Percentiles rank a stretch among this genome's conserved stretches.
Conservation (phyloP, 2,888 invertebrate genomes). For the Therioaphis trifolii region DNA sequence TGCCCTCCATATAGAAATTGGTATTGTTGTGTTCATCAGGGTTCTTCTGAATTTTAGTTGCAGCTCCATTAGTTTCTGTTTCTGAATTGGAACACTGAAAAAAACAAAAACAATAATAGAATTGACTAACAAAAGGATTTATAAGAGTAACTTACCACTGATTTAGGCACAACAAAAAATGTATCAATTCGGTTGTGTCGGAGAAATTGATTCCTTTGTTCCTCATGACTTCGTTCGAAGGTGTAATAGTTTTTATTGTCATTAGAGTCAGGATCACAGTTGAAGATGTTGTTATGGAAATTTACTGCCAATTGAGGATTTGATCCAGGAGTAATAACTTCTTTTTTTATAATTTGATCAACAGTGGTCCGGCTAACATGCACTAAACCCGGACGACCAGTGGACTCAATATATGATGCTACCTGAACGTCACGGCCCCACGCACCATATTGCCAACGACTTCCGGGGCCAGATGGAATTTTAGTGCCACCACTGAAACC, state of each 20-base stretch:
- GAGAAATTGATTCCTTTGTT: conserved; percentile 8
- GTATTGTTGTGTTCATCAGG: background rate
- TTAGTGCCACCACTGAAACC: conserved; percentile 78
- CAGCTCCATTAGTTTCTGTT: background rate
- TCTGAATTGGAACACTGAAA: conserved; percentile 26
- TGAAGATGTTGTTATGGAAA: background rate
- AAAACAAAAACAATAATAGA: background rate
- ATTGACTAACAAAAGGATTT: background rate
- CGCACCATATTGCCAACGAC: conserved; percentile 88
- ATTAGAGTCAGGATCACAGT: background rate
- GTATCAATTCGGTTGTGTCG: conserved; percentile 11
- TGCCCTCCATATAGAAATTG: background rate
- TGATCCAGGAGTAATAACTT: background rate
- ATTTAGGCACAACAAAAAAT: conserved; percentile 23
- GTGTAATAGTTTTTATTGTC: conserved; percentile 17
- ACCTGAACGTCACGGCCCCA: conserved; percentile 94
- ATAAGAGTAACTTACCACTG: background rate
- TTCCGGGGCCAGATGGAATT: background rate
- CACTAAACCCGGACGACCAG: conserved; percentile 77
- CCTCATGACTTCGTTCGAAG: conserved; percentile 3
- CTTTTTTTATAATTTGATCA: background rate
- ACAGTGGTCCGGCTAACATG: conserved; percentile 29
- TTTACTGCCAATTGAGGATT: background rate
- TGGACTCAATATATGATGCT: conserved; percentile 90
- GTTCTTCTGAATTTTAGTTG: background rate